Conservation (phyloP, 2,113 vertebrate species). For the Cisticola juncidis region DNA sequence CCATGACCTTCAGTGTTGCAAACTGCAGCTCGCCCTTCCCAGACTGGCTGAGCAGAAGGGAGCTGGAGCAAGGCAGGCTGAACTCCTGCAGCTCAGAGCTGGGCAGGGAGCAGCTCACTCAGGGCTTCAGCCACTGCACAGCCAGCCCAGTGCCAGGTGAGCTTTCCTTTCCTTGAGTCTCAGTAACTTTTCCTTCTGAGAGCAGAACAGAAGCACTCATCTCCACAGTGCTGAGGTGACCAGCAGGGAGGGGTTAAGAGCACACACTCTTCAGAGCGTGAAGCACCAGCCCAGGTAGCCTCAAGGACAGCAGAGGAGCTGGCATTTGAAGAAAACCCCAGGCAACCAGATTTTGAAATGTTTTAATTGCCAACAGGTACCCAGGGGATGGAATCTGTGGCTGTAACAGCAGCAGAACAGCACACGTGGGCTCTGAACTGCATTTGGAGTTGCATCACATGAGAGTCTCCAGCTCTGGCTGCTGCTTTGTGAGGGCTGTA, state of each 20-base stretch:
- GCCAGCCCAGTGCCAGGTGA: neutral
- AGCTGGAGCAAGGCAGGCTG: neutral
- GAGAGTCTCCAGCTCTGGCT: neutral
- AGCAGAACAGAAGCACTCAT: neutral
- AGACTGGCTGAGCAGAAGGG: neutral
- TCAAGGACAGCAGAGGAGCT: neutral
- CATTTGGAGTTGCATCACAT: neutral
- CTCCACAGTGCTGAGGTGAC: rapidly evolving
- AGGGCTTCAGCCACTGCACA: neutral
- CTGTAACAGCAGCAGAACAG: neutral
- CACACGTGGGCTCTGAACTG: neutral
- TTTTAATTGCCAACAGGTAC: neutral
- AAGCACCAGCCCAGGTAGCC: neutral
- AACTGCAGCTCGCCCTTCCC: neutral
- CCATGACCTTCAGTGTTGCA: neutral
- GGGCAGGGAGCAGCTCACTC: neutral
- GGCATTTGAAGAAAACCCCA: neutral
- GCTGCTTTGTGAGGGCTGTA: neutral
- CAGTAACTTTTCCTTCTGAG: neutral
- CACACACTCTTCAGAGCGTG: neutral
- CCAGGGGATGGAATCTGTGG: neutral
- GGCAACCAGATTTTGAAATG: neutral
- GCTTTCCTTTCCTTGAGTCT: neutral
- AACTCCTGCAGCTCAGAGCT: neutral
- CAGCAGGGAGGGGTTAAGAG: neutral